These are phyloP conservation scores for Sebastes glaucus DNA, from an alignment of 2,797 vertebrate genomes.

Conservation along the genomic window DNA sequence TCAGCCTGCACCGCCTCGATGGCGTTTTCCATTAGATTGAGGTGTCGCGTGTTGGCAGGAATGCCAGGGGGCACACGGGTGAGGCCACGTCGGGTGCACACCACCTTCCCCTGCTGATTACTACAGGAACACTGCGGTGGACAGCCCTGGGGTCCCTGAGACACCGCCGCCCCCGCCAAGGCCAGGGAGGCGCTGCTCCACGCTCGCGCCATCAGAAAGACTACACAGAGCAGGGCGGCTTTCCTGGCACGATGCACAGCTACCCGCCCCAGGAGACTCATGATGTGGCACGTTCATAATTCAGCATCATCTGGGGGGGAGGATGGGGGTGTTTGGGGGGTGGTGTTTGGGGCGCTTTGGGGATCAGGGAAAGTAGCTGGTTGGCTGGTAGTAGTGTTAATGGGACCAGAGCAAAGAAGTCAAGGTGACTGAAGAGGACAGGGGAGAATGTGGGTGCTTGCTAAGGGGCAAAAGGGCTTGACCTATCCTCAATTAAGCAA, in stretches of 20 bases:
- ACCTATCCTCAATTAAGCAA: slow-evolving; percentile 86
- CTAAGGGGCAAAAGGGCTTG: slow-evolving; percentile 68
- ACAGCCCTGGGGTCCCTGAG: slow-evolving; percentile 94
- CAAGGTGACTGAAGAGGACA: slow-evolving; percentile 50
- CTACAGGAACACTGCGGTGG: slow-evolving; percentile 96
- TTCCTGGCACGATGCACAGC: slow-evolving; percentile 97
- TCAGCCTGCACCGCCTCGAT: slow-evolving; percentile 97
- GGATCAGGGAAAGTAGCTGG: slow-evolving; percentile 47
- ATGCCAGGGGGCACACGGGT: slow-evolving; percentile 93
- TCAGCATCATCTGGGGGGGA: slow-evolving; percentile 93
- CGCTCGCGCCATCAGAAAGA: slow-evolving; percentile 92
- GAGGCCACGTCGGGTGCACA: slow-evolving; percentile 95
- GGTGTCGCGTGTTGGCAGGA: slow-evolving; percentile 94
- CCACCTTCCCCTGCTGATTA: slow-evolving; percentile 98
- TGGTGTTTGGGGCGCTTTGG: slow-evolving; percentile 66
- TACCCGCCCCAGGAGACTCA: slow-evolving; percentile 99
- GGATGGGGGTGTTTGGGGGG: slow-evolving; percentile 68
- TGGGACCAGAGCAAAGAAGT: slow-evolving; percentile 45
- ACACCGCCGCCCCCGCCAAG: slow-evolving; percentile 86
- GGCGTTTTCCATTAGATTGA: slow-evolving; percentile 99
- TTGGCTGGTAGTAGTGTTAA: slow-evolving; percentile 51
- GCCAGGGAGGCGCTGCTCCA: slow-evolving; percentile 86
- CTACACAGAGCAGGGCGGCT: slow-evolving; percentile 91
- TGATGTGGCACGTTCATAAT: slow-evolving; percentile 99
- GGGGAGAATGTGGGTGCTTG: slow-evolving; percentile 50